Percentiles rank a stretch among this genome's conserved stretches.
phyloP scores from a whole-genome alignment of 2,888 invertebrate species.

The Chalcosyrphus nemorum region DNA sequence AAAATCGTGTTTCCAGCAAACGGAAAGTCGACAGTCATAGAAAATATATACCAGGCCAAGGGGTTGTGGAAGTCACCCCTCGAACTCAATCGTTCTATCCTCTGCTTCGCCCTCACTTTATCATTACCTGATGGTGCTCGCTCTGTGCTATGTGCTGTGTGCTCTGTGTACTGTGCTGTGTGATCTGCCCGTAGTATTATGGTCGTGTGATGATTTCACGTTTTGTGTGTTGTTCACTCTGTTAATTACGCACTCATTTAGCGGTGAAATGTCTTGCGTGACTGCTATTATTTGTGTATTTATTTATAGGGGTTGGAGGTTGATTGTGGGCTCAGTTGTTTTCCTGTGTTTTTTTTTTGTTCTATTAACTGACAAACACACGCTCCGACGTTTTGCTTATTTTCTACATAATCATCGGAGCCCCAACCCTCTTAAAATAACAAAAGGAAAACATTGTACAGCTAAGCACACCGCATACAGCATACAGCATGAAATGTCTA shows the following conservation, averaged over 20 bases:
- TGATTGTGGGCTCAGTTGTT: slow-evolving; percentile 2
- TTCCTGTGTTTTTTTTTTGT: background rate
- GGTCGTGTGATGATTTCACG: slow-evolving; percentile 69
- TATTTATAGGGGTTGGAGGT: slow-evolving; percentile 29
- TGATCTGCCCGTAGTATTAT: slow-evolving; percentile 27
- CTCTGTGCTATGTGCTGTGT: background rate
- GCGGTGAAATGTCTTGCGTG: slow-evolving; percentile 73
- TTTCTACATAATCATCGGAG: slow-evolving; percentile 56
- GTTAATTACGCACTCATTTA: slow-evolving; percentile 73
- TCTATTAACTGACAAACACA: slow-evolving; percentile 6
- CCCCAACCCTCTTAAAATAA: slow-evolving; percentile 1
- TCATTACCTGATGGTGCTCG: slow-evolving; percentile 17
- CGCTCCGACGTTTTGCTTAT: slow-evolving; percentile 46
- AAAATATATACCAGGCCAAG: slow-evolving; percentile 25
- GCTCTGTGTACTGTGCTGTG: background rate
- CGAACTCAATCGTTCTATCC: background rate
- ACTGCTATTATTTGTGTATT: slow-evolving; percentile 69
- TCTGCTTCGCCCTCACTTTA: slow-evolving; percentile 4
- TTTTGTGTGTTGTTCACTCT: slow-evolving; percentile 71
- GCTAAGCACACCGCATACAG: slow-evolving; percentile 8
- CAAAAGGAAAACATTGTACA: slow-evolving; percentile 29
- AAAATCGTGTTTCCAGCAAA: slow-evolving; percentile 58
- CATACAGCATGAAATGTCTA: slow-evolving; percentile 54
- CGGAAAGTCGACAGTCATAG: slow-evolving; percentile 65
- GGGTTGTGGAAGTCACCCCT: slow-evolving; percentile 42